Percentiles rank a stretch among this genome's conserved stretches.
These are phyloP conservation scores for Clytia hemisphaerica DNA, from an alignment of 30 jellyfish, hydroid and myxozoan species.

Conservation along the genomic window DNA sequence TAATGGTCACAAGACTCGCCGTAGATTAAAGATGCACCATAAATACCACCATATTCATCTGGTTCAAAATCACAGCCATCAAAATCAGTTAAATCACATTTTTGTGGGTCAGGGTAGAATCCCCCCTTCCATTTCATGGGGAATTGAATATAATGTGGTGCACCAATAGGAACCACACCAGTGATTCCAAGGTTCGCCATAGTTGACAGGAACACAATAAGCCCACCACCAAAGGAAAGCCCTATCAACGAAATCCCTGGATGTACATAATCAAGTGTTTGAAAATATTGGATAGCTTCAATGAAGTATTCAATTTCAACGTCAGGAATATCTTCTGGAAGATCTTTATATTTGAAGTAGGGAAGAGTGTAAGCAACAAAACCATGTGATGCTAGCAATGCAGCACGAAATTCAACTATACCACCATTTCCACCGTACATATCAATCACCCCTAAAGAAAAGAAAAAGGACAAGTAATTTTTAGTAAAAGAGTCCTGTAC, in stretches of 20 bases:
- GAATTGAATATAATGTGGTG: background rate
- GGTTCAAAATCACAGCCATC: background rate
- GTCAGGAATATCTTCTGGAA: constrained; percentile 1
- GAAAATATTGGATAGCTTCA: constrained; percentile 49
- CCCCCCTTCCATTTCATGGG: background rate
- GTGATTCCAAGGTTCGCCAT: background rate
- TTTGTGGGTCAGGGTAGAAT: background rate
- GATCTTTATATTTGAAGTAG: background rate
- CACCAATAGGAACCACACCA: constrained; percentile 34
- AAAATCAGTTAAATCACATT: background rate
- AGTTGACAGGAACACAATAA: constrained; percentile 18
- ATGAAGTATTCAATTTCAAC: constrained; percentile 43
- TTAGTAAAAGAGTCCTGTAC: no score
- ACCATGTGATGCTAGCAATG: constrained; percentile 63
- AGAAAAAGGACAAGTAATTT: no score
- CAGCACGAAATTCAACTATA: constrained; percentile 43
- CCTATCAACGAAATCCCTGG: constrained; percentile 53
- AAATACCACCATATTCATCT: constrained; percentile 6
- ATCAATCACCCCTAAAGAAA: constrained; percentile 34
- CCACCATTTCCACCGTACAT: constrained; percentile 47
- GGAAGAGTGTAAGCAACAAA: constrained; percentile 36
- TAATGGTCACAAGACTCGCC: background rate
- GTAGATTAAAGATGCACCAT: background rate
- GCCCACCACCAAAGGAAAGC: constrained; percentile 32
- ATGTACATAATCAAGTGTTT: constrained; percentile 31